A percentile compares a stretch with the other conserved stretches of the same genome.
Conservation (phyloP, 2,888 invertebrate species). For the Drosophila cyrtoloma region DNA sequence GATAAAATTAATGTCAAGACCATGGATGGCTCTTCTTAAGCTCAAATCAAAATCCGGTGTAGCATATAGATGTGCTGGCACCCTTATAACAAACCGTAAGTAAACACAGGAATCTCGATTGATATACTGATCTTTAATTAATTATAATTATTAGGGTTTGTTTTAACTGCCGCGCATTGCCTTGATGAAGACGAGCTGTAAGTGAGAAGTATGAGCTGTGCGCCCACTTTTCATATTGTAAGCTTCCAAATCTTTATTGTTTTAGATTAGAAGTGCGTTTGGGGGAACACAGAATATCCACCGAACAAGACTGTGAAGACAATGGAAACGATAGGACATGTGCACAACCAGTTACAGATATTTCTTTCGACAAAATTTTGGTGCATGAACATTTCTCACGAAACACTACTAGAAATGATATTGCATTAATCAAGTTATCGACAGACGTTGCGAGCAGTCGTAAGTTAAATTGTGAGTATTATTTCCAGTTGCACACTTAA, state of each 20-base stretch:
- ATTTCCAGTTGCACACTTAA: neutral
- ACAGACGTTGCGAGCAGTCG: neutral
- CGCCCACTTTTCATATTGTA: neutral
- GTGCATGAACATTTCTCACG: constrained; percentile 6
- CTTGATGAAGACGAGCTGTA: constrained; percentile 5
- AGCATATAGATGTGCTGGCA: constrained; percentile 22
- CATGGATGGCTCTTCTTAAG: constrained; percentile 41
- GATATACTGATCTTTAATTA: neutral
- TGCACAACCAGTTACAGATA: constrained; percentile 23
- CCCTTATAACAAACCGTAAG: constrained; percentile 37
- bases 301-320: neutral
- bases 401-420: constrained; percentile 2
- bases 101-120: neutral
- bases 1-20: constrained; percentile 21
- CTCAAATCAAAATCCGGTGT: rapidly evolving
- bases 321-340: rapidly evolving
- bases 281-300: constrained; percentile 22
- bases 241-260: neutral
- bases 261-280: constrained; percentile 23
- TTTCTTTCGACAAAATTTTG: neutral
- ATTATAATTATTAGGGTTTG: constrained; percentile 16
- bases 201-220: constrained; percentile 5
- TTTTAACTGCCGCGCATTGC: constrained; percentile 51
- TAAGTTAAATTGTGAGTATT: constrained; percentile 1
- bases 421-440: constrained; percentile 34